Evolutionary conservation across 1,140 invertebrate genomes (phyloP).

Genomic region (Littorina saxatilis): DNA sequence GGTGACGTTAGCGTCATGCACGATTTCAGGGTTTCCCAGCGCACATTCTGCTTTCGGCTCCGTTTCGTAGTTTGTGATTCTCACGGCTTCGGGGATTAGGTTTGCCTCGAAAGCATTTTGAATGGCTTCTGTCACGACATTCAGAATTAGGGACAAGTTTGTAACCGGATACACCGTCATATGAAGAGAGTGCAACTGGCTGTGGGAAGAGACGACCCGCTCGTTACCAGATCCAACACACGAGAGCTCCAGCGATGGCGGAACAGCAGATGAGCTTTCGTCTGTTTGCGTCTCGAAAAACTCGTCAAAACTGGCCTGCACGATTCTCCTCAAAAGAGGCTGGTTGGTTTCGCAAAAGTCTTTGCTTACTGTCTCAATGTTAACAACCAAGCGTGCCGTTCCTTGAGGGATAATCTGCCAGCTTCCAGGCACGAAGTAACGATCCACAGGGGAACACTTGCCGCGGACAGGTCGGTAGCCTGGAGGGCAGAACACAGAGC

Average conservation of each 20-base stretch:
- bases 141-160: neutral
- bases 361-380: neutral
- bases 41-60: constrained; percentile 1
- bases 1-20: constrained; percentile 7
- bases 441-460: neutral
- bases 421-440: neutral
- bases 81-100: neutral
- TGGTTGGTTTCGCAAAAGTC: neutral
- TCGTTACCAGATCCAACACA: neutral
- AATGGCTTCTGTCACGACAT: neutral
- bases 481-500: constrained; percentile 22
- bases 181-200: neutral
- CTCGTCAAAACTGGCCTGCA: neutral
- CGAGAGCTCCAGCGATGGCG: neutral
- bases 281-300: neutral
- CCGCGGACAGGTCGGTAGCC: constrained; percentile 9
- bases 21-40: neutral
- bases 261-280: too few species aligned
- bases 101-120: neutral
- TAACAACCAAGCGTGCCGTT: neutral
- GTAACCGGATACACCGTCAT: neutral
- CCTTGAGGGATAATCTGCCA: neutral
- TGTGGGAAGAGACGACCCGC: neutral
- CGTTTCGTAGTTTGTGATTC: constrained; percentile 25
- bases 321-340: neutral